Conservation (phyloP, 2,113 vertebrate species). For the Channa argus region DNA sequence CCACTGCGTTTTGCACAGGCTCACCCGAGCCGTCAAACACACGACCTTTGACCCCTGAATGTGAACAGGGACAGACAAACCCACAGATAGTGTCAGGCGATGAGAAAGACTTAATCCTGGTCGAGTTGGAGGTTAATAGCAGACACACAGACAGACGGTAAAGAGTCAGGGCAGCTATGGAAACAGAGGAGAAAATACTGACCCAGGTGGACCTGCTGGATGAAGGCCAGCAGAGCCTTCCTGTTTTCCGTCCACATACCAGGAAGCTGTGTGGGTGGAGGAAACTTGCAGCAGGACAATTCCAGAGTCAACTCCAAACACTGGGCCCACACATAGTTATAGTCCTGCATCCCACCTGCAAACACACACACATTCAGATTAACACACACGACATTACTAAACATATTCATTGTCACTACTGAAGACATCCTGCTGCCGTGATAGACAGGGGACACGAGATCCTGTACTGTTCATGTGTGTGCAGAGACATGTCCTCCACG, state of each 20-base stretch:
- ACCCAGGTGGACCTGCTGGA: constrained; percentile 96
- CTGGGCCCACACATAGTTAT: constrained; percentile 94
- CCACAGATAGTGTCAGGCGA: background rate
- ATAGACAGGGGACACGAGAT: too few species aligned
- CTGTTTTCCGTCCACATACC: constrained; percentile 89
- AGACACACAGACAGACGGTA: background rate
- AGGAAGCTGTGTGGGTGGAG: constrained; percentile 83
- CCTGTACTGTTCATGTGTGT: too few species aligned
- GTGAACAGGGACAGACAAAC: constrained; percentile 7
- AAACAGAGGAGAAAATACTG: constrained; percentile 23
- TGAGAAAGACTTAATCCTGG: background rate
- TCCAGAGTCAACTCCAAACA: constrained; percentile 96
- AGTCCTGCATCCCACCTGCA: constrained; percentile 98
- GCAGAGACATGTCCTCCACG: too few species aligned
- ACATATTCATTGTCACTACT: too few species aligned
- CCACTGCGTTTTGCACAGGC: constrained; percentile 85
- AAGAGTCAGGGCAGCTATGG: too few species aligned
- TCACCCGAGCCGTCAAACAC: constrained; percentile 83
- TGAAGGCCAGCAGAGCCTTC: constrained; percentile 87
- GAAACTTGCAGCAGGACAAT: constrained; percentile 96
- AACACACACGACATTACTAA: background rate
- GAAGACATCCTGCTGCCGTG: too few species aligned
- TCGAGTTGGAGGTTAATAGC: background rate
- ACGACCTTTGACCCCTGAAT: constrained; percentile 92
- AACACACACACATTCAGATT: constrained; percentile 35